Percentiles rank a stretch among this genome's conserved stretches.
Evolutionary conservation across 2,888 invertebrate genomes (phyloP).

Genomic region (Macrosoma leucophasiata): DNA sequence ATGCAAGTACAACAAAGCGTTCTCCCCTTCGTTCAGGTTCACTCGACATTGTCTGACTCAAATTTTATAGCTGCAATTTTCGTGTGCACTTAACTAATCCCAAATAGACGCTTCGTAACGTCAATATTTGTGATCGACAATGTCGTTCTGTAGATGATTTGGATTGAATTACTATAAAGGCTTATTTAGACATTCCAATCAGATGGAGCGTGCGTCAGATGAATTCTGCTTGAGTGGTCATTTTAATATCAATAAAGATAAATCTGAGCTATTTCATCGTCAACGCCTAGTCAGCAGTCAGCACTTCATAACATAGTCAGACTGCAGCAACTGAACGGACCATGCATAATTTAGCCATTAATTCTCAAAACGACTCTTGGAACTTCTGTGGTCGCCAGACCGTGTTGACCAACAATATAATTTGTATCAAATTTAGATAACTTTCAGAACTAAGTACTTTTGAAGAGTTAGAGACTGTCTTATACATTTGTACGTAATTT

Average conservation of each 20-base stretch:
- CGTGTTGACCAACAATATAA: conserved; percentile 51
- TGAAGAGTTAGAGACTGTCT: too few species aligned
- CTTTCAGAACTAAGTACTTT: too few species aligned
- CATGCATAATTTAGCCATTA: conserved; percentile 71
- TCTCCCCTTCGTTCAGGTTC: conserved; percentile 39
- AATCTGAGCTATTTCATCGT: too few species aligned
- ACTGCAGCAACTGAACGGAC: conserved; percentile 60
- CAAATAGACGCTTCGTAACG: not conserved
- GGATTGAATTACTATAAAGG: too few species aligned
- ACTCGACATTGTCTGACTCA: conserved; percentile 39
- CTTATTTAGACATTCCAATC: too few species aligned
- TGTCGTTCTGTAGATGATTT: too few species aligned
- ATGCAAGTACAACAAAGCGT: conserved; percentile 28
- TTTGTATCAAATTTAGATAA: too few species aligned
- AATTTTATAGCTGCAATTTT: conserved; percentile 48
- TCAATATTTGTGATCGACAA: too few species aligned
- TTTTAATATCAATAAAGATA: too few species aligned
- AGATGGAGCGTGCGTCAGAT: too few species aligned
- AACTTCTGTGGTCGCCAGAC: conserved; percentile 58
- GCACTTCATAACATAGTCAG: conserved; percentile 51
- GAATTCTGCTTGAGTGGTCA: too few species aligned
- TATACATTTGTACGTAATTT: too few species aligned
- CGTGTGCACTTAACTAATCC: conserved; percentile 20
- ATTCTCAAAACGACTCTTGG: conserved; percentile 66
- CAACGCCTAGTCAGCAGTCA: conserved; percentile 15